These are phyloP conservation scores for Copidosoma aretas DNA, from an alignment of 2,888 invertebrate genomes.

Conservation along the genomic window DNA sequence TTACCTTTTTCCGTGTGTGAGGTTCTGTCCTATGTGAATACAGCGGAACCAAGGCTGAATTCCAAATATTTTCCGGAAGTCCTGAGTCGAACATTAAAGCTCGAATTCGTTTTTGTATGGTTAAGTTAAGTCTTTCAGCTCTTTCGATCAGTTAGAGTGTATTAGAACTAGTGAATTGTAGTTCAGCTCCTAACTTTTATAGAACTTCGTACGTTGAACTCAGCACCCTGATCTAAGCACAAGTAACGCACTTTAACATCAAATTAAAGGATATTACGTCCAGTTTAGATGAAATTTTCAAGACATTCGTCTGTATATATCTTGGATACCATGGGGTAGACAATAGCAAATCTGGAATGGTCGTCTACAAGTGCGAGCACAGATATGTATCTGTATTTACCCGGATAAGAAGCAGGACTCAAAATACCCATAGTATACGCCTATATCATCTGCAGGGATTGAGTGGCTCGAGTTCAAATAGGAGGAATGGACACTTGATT, in stretches of 20 bases:
- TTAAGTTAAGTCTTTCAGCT: constrained; percentile 40
- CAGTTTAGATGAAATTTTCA: constrained; percentile 37
- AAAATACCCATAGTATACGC: constrained; percentile 41
- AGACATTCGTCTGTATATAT: too few relatives aligned
- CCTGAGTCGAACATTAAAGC: too few relatives aligned
- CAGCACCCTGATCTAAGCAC: constrained; percentile 41
- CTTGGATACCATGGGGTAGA: too few relatives aligned
- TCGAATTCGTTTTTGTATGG: too few relatives aligned
- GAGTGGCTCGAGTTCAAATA: too few relatives aligned
- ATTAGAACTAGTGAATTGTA: constrained; percentile 1
- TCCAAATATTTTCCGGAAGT: too few relatives aligned
- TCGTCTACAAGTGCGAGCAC: too few relatives aligned
- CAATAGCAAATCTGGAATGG: too few relatives aligned
- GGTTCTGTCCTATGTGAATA: constrained; percentile 35
- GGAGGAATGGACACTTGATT: too few relatives aligned
- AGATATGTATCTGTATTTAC: too few relatives aligned
- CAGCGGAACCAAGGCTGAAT: constrained; percentile 40
- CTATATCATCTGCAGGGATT: constrained; percentile 42
- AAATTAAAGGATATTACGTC: constrained; percentile 41
- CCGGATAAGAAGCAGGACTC: too few relatives aligned
- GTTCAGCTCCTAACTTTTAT: neutral
- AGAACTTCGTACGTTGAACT: constrained; percentile 39
- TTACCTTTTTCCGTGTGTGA: too few relatives aligned
- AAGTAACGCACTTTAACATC: constrained; percentile 44
- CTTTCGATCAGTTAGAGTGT: constrained; percentile 36